phyloP scores from a whole-genome alignment of 2,113 vertebrate species.

The Tragelaphus imberbis region DNA sequence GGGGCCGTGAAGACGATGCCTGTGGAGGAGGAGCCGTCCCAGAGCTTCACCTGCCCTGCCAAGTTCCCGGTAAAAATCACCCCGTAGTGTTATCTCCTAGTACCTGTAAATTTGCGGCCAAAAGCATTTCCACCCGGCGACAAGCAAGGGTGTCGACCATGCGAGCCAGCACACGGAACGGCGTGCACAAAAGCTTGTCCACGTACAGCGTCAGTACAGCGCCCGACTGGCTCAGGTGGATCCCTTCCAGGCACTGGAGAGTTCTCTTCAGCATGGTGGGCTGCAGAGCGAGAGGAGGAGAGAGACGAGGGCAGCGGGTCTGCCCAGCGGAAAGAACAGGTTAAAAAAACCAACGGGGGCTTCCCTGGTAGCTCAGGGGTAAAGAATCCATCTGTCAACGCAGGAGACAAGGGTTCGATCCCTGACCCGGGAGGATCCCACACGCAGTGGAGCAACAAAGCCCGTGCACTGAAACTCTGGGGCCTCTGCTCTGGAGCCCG shows the following conservation, averaged over 20 bases:
- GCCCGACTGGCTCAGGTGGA: slow-evolving; percentile 97
- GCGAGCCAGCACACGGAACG: slow-evolving; percentile 93
- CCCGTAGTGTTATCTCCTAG: fast-evolving
- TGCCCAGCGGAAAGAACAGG: not conserved
- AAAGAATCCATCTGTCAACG: not conserved
- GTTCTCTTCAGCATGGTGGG: slow-evolving; percentile 94
- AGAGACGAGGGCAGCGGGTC: not conserved
- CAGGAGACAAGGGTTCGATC: not conserved
- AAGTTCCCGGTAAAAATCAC: not conserved
- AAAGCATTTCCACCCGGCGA: slow-evolving; percentile 96
- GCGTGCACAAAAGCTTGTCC: slow-evolving; percentile 93
- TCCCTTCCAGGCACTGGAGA: slow-evolving; percentile 95
- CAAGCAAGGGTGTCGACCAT: slow-evolving; percentile 97
- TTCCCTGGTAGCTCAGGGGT: not conserved
- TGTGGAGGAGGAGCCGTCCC: not conserved
- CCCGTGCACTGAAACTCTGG: not conserved
- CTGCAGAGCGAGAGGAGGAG: slow-evolving; percentile 66
- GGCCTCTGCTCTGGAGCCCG: not conserved
- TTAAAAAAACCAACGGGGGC: not conserved
- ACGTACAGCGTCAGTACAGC: slow-evolving; percentile 93
- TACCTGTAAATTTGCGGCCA: slow-evolving; percentile 95
- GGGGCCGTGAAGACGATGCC: not conserved
- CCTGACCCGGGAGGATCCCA: not conserved
- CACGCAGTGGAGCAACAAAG: not conserved
- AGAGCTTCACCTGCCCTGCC: not conserved